Base-by-base conservation (phyloP, 2,797 vertebrate species). In the Fringilla coelebs region DNA sequence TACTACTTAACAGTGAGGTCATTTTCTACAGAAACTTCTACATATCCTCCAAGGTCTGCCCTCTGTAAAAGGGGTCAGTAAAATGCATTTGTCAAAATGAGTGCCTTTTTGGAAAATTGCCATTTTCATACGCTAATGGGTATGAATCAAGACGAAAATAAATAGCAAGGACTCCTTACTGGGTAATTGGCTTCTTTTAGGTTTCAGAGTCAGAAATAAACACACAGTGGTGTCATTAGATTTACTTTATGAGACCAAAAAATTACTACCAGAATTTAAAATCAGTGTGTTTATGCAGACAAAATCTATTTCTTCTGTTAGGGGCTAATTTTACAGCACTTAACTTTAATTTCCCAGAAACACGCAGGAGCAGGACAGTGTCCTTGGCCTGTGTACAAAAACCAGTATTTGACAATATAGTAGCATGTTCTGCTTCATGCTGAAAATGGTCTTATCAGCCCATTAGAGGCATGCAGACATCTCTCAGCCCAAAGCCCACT, bases 11-110 rank as follows among this genome's bases (percentile, higher is more conserved):
- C 14, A 34, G 6, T 12, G 54, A 88, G 40, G 73, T 68, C 32
- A 91, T 90, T 93, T 94, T 65, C 65, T 81, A 41, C 43, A 81
- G 62, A 86, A 88, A 66, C 32, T 36, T 90, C 63, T 43, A 61
- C 21, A 16, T 58, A 20, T 34, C 28, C 29, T 89, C 31, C 31
- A 29, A n/a, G 8, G 22, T 29, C 54, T 86, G 83, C 11, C 76
- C 85, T 84, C 58, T 81, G 17, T 88, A 84, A 91, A 92, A 84
- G 46, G 28, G 82, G 49, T 93, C 85, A 45, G 18, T 71, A 73
- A 89, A 93, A 84, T 48, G 31, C 63, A 63, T 85, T 91, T 91
- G 46, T 93, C 66, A 86, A 81, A 88, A 81, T 45, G n/a, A 85
- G 48, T 43, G 43, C 36, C 55, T 60, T 9, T 81, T 81, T 75